Base-by-base conservation (phyloP, 2,797 vertebrate genomes). In the Pseudocheirus occidentalis region DNA sequence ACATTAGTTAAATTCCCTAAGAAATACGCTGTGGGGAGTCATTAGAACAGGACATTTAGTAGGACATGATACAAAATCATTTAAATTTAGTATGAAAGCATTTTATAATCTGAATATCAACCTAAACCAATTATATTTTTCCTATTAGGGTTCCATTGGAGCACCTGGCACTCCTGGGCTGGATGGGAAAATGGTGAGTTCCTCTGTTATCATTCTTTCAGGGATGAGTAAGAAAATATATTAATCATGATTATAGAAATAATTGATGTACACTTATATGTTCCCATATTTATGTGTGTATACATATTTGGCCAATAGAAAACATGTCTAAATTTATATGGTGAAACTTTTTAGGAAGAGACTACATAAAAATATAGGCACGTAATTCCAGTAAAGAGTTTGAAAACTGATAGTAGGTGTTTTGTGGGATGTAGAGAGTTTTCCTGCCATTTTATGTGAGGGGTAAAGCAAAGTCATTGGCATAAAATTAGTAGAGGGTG, bases 151-250 rank as follows among this genome's bases (percentile, higher is more conserved):
- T 98, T 99, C 98, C 73, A 18, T 98, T 0, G 99, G 99, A 95
- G 98, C 98, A 96, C 98, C 99, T 96, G 99, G 99, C 90, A 97
- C 98, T 95, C 98, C 99, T 94, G 99, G 99, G 97, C 98, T 98
- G 95, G 99, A 99, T 4, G 99, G 99, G 97, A 98, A 99, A 96
- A 99, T 99, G 99, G 99, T 99, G 98, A 99, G 99, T 97, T 98
- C 46, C n/a, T 56, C 59, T 94, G 29, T 87, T 50, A 21, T 14
- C 50, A 5, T 62, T 55, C 94, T 95, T 94, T n/a, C n/a, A 54
- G 7, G 28, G 21, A 53, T 92, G 55, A 94, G 59, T 94, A 94
- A 66, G 29, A 94, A 29, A 89, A 10, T 13, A 92, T 94, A 54
- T 13, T 90, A 62, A 56, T 58, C 21, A n/a, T 29, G 92, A 90